Base-by-base conservation (phyloP, 2,888 invertebrate species). In the Cremastinae sp. region DNA sequence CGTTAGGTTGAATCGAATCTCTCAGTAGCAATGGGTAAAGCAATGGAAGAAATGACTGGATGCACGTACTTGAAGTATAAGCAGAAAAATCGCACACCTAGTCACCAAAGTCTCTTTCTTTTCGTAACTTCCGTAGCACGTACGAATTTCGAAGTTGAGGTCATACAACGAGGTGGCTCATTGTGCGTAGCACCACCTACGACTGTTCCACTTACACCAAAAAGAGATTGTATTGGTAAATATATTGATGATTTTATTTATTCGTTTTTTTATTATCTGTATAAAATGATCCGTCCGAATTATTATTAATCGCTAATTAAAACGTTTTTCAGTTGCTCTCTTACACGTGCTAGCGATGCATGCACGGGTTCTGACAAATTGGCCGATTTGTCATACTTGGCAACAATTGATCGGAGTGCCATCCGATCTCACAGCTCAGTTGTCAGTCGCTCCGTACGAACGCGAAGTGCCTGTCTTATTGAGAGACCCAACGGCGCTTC, bases 1-100 rank as follows among this genome's bases (percentile, higher is more conserved):
- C 83, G 83, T 12, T 86, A 95, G 94, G 92, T 92, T 65, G 91
- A 93, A 10, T 94, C 95, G 58, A 94, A 93, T 83, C 91, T 97
- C 78, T 94, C 95, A 0, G 95, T 96, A 87, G 97, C 97, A 61
- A 96, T 98, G 93, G 95, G 95, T 49, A 96, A 96, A 86, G 95
- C 96, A 22, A 97, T 98, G 96, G 97, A 97, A 86, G 97, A 97
- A 90, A 96, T 98, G 94, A 96, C 97, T 4, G 95, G 94, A 85
- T 94, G 95, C 80, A 97, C 97, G 2, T 95, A 95, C 87, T 92
- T 95, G 77, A 96, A 96, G 86, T 94, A 94, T 84, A 94, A 94
- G 86, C 94, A 94, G 83, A 94, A 94, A 91, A 91, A 93, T 65
- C 91, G 91, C 78, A 91, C 93, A 2, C 92, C 93, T 81, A 93